phyloP scores from a whole-genome alignment of 2,113 vertebrate genomes.

The Aix galericulata region DNA sequence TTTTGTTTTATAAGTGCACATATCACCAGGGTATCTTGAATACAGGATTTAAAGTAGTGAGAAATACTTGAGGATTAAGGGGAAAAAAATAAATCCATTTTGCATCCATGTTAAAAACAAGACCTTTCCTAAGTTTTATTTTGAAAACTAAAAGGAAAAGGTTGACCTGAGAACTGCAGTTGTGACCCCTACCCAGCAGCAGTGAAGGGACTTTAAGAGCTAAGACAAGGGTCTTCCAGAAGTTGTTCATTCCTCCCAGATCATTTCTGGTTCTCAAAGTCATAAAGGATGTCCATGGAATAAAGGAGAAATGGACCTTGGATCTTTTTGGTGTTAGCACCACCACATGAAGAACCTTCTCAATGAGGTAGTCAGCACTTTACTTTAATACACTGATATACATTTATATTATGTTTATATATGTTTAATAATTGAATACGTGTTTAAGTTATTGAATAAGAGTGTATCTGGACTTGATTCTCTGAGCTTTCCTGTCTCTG shows the following conservation, averaged over 20 bases:
- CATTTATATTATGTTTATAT: not conserved
- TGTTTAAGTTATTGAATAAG: not conserved
- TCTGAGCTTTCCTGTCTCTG: not conserved
- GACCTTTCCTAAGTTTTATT: not conserved
- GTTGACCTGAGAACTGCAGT: not conserved
- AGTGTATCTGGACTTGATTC: not conserved
- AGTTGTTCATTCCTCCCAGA: not conserved
- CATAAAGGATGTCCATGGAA: not conserved
- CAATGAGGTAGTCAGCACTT: not conserved
- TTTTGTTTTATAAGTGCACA: not conserved
- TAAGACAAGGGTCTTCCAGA: not conserved
- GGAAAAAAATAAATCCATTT: not conserved
- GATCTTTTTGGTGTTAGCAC: not conserved
- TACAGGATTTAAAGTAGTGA: not conserved
- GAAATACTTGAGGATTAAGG: not conserved
- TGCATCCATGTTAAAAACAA: accelerated
- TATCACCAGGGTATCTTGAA: not conserved
- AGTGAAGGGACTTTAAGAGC: not conserved
- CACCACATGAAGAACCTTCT: not conserved
- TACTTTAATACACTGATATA: not conserved
- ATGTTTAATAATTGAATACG: not conserved
- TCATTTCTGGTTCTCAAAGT: not conserved
- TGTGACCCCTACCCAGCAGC: not conserved
- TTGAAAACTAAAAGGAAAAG: not conserved
- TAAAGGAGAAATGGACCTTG: not conserved